Conservation (phyloP, 2,888 invertebrate species). For the Doris montereyensis region DNA sequence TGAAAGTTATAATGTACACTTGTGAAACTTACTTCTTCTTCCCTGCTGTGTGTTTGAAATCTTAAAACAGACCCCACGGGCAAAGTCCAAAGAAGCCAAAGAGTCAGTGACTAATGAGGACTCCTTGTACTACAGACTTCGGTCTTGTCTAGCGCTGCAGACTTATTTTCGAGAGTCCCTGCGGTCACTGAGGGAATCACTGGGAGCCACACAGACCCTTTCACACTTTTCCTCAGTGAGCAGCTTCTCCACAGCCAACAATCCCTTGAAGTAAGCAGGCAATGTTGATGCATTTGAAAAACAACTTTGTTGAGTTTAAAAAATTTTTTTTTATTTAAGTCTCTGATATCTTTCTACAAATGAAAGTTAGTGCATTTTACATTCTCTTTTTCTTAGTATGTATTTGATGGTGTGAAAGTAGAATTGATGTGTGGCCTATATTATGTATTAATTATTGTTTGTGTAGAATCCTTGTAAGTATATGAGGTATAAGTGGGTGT, state of each 20-base stretch:
- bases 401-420: too few species aligned
- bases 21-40: too few species aligned
- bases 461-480: too few species aligned
- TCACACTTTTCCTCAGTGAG: conserved; percentile 69
- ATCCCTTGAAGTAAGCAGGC: conserved; percentile 28
- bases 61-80: conserved; percentile 44
- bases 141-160: conserved; percentile 66
- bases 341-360: not conserved
- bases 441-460: too few species aligned
- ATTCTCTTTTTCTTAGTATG: not conserved
- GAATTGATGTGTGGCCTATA: too few species aligned
- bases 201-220: conserved; percentile 63
- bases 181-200: conserved; percentile 60
- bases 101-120: conserved; percentile 59
- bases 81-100: conserved; percentile 55
- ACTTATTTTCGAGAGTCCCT: conserved; percentile 66
- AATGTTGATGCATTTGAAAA: not conserved
- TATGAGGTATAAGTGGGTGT: too few species aligned
- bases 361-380: not conserved
- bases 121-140: conserved; percentile 64
- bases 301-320: not conserved
- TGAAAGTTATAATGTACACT: too few species aligned
- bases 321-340: not conserved
- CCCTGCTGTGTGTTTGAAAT: too few species aligned
- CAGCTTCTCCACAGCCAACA: conserved; percentile 58